Base-by-base conservation (phyloP, 2,888 invertebrate species). In the Nomada fabriciana region DNA sequence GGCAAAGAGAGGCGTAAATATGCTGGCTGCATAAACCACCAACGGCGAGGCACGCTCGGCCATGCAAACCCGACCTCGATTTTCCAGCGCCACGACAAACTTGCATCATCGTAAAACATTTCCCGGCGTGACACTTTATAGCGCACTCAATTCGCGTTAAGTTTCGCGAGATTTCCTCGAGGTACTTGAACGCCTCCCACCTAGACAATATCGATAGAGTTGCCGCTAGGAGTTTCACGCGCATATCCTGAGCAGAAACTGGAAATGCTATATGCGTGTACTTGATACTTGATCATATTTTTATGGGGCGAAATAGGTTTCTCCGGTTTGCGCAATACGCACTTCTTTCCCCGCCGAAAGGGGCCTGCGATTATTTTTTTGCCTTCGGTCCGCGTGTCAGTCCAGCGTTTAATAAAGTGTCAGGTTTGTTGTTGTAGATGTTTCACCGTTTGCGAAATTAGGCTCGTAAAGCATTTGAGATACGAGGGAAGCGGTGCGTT, bases 1-100 rank as follows among this genome's bases (percentile, higher is more conserved):
- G 80, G 75, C 80, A 73, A 79, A 78, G 83, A 86, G 85, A 89
- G 89, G 89, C 89, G 89, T 89, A 89, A 90, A 88, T 88, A 88
- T 78, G 72, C 76, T 55, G 83, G 83, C 76, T 76, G 82, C 84
- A 86, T 85, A 86, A 89, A 88, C 89, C 89, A 89, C 88, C 88
- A 82, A 85, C 85, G 83, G 75, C 76, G 90, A 85, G 61, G 87
- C 88, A 87, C 85, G 86, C 88, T 84, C 85, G 70, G 29, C 80
- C 69, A 69, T 78, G 57, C 83, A 76, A 78, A 84, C 86, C 74
- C 86, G 86, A 85, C 86, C 86, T 83, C 86, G 86, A 86, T 86
- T 86, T 85, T 86, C 86, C 85, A 76, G 23, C 76, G 67, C 29
- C 60, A 63, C 73, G 80, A 80, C 82, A 70, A 73, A 77, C 84